Base-by-base conservation (phyloP, 2,113 vertebrate species). In the Ifrita kowaldi region DNA sequence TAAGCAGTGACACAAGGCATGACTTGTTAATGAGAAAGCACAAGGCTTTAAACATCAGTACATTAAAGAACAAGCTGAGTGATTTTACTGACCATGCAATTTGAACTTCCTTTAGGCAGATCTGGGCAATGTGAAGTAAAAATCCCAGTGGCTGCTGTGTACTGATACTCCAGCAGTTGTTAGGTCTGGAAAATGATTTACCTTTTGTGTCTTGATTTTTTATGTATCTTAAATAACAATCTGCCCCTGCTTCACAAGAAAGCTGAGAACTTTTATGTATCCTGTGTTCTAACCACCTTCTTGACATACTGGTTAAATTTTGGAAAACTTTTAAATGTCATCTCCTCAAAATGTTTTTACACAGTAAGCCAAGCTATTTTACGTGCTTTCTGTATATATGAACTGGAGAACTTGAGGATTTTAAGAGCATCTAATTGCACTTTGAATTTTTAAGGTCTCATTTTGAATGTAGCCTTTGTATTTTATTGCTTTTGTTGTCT, bases 321-420 rank as follows among this genome's bases (percentile, higher is more conserved):
- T 62, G 49, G 57, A 69, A 68, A 74, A 64, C n/a, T 69, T 78
- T 0, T 44, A 42, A 55, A 68, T 71, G 19, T 42, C 24, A 33
- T 27, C 41, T 67, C 53, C 49, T 80, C 44, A 76, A 57, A 84
- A 68, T 74, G 63, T 30, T 69, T 69, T 75, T 68, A 14, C 16
- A 77, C n/a, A 81, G 44, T 37, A 87, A 82, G 33, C 37, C 26
- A 63, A 44, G 21, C 23, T 67, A 32, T 78, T 89, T 84, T n/a
- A 41, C 1, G 0, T 57, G n/a, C 37, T 79, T 65, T 69, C 37
- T 94, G 1, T 42, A 7, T 23, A 18, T 15, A 7, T 35, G 18
- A 80, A 60, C 24, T 27, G 33, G 57, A 79, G 67, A 83, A 70
- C 63, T n/a, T 53, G 6, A 68, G 53, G 37, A 35, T 87, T 95